A percentile compares a stretch with the other conserved stretches of the same genome.
These are phyloP conservation scores for Oreohelix idahoensis DNA, from an alignment of 1,140 invertebrate species.

Conservation along the genomic window DNA sequence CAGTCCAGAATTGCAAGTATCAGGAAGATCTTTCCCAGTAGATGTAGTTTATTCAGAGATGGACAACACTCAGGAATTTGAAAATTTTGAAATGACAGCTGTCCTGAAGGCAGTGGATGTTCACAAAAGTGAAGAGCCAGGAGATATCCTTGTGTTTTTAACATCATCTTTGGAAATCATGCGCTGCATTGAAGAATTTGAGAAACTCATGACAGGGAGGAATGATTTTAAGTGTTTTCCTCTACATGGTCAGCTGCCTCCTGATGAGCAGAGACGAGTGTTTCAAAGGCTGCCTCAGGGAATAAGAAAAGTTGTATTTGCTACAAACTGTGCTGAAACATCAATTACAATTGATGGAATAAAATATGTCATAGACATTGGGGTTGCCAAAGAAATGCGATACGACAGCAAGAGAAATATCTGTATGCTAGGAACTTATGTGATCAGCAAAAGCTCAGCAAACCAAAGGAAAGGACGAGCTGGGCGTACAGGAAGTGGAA, in stretches of 20 bases:
- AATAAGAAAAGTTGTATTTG: constrained; percentile 68
- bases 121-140: constrained; percentile 88
- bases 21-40: constrained; percentile 85
- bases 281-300: constrained; percentile 54
- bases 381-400: constrained; percentile 63
- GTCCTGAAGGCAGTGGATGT: constrained; percentile 96
- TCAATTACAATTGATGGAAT: constrained; percentile 71
- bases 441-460: constrained; percentile 63
- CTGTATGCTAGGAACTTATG: constrained; percentile 50
- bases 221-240: constrained; percentile 75
- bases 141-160: constrained; percentile 97
- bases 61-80: constrained; percentile 83
- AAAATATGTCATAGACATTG: constrained; percentile 69
- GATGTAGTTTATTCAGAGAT: constrained; percentile 92
- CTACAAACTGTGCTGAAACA: constrained; percentile 72
- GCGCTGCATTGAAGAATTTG: constrained; percentile 54
- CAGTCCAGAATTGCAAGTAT: constrained; percentile 95
- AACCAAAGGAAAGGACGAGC: constrained; percentile 70
- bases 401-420: constrained; percentile 66
- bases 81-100: constrained; percentile 95
- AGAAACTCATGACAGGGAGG: constrained; percentile 25
- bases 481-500: constrained; percentile 61
- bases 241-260: constrained; percentile 95
- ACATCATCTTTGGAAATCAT: constrained; percentile 76
- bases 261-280: constrained; percentile 88